Evolutionary conservation across 2,113 vertebrate species (phyloP).

Genomic region (Anarrhichthys ocellatus): DNA sequence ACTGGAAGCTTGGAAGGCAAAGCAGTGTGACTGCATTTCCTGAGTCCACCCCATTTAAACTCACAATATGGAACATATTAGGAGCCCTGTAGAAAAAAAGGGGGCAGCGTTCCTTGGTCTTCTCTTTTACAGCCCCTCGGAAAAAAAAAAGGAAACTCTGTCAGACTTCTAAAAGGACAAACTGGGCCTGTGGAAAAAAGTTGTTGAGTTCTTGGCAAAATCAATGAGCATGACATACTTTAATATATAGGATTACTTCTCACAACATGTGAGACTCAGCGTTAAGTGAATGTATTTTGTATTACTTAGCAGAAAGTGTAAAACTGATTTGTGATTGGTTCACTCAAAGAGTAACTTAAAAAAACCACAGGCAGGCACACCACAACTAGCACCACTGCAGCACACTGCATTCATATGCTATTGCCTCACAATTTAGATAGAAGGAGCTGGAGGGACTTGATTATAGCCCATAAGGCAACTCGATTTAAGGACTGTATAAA

Average conservation of each 20-base stretch:
- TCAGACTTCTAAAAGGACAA: conserved; percentile 71
- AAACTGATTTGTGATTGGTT: conserved; percentile 38
- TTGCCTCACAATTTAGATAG: conserved; percentile 62
- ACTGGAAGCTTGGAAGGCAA: conserved; percentile 83
- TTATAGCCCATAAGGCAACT: conserved; percentile 63
- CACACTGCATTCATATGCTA: conserved; percentile 40
- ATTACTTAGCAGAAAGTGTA: conserved; percentile 47
- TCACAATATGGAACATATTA: conserved; percentile 89
- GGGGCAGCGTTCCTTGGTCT: conserved; percentile 75
- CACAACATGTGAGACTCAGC: conserved; percentile 50
- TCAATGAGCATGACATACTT: conserved; percentile 66
- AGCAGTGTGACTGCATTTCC: conserved; percentile 85
- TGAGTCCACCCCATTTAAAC: conserved; percentile 85
- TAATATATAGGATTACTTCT: conserved; percentile 64
- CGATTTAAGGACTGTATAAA: conserved; percentile 60
- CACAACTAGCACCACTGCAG: conserved; percentile 33
- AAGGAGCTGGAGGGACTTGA: conserved; percentile 57
- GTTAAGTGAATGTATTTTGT: conserved; percentile 56
- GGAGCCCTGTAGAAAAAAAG: conserved; percentile 67
- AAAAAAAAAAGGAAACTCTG: conserved; percentile 51
- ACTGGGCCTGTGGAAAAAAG: conserved; percentile 67
- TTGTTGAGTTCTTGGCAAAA: conserved; percentile 61
- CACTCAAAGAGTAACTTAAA: conserved; percentile 35
- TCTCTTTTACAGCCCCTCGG: conserved; percentile 80
- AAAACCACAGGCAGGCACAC: conserved; percentile 50